These are phyloP conservation scores for Papilio xuthus DNA, from an alignment of 1,140 invertebrate genomes.

Conservation along the genomic window DNA sequence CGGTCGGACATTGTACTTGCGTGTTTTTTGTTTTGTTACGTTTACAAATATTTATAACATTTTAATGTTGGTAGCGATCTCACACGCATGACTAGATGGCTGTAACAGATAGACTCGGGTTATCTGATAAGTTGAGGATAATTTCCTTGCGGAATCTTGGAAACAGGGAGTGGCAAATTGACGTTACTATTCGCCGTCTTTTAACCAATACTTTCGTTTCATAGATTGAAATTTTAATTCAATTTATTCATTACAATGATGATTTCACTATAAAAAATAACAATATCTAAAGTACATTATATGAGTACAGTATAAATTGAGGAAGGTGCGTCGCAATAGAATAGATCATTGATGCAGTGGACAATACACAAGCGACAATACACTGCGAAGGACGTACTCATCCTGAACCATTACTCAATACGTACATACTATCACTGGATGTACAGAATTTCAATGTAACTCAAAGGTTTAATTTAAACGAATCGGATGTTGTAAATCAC, in stretches of 20 bases:
- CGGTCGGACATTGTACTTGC: slow-evolving; percentile 49
- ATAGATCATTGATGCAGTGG: slow-evolving; percentile 19
- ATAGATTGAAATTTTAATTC: too few species aligned
- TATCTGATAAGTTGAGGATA: neutral
- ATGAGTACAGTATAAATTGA: neutral
- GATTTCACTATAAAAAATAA: neutral
- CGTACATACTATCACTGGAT: neutral
- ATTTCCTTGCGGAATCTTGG: neutral
- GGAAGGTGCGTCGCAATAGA: slow-evolving; percentile 28
- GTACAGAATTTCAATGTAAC: neutral
- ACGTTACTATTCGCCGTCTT: neutral
- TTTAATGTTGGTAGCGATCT: neutral
- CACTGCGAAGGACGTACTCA: neutral
- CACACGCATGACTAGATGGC: neutral
- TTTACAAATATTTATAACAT: slow-evolving; percentile 17
- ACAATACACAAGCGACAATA: slow-evolving; percentile 8
- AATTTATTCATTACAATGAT: neutral
- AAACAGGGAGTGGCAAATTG: slow-evolving; percentile 4
- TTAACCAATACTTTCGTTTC: too few species aligned
- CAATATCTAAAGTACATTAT: neutral
- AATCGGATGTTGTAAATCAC: slow-evolving; percentile 11
- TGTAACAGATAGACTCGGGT: neutral
- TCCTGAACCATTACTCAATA: slow-evolving; percentile 4
- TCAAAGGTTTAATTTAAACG: slow-evolving; percentile 11
- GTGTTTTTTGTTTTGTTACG: slow-evolving; percentile 33